Evolutionary conservation across 2,888 invertebrate species (phyloP), one percentile per base, ranked within the genome.

Genomic region (Chymomyza amoena): DNA sequence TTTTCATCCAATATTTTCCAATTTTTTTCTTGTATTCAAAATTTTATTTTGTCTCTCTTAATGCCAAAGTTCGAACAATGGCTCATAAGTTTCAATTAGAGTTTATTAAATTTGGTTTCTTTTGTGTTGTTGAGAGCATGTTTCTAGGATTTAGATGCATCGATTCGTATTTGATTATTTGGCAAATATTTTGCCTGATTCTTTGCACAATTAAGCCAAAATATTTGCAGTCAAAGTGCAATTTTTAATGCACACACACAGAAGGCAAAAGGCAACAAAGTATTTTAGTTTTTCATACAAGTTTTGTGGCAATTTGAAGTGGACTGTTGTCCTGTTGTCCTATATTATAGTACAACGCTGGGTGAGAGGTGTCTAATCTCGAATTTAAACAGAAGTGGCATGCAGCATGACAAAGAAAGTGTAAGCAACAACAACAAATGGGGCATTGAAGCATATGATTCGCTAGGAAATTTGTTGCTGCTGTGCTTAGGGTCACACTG

Each of bases 1-100:
- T 16, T 1, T 39, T 52, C 6, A 52, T 3, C 20, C 1, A 2
- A 20, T 20, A 32, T 32, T 32, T 32, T 3, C 20, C 1, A 2
- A 20, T 20, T 4, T 32, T 32, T 32, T 32, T 32, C 7, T 32
- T 9, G 32, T 32, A 32, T 32, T 32, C 9, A 32, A 6, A 32
- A 28, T 4, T 28, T 18, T 54, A 0, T 18, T 18, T 18, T 54
- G 18, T 13, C 10, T 16, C 6, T 54, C 16, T 51, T 51, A 7
- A 32, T 18, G 52, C 52, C 3, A 13, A 9, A 32, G 32, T 32
- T 32, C 52, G 52, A 54, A 54, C 52, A 45, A 45, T 61, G 61
- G 63, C 68, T 71, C 66, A 68, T 64, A 65, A 68, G 61, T 59
- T 69, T 68, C 61, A 70, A 71, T 69, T 70, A 52, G 65, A 50